A percentile compares a stretch with the other conserved stretches of the same genome.
Evolutionary conservation across 2,888 invertebrate species (phyloP).

Genomic region (Leistus spinibarbis): DNA sequence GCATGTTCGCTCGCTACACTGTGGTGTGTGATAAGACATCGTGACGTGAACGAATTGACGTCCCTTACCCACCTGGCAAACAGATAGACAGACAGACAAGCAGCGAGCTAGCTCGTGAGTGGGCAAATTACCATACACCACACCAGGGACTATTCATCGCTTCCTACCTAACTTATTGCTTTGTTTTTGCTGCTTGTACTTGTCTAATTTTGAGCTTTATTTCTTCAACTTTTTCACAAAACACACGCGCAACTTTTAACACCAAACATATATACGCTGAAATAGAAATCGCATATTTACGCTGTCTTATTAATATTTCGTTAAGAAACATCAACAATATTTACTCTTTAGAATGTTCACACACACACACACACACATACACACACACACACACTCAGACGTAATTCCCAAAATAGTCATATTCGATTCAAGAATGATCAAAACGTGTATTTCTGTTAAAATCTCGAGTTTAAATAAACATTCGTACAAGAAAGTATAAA

Average conservation of each 20-base stretch:
- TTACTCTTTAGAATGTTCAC: no score
- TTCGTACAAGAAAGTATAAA: no score
- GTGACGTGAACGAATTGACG: conserved; percentile 10
- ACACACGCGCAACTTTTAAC: background rate
- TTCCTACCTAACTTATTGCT: background rate
- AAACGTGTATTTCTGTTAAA: no score
- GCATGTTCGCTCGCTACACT: background rate
- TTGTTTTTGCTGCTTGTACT: background rate
- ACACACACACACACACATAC: no score
- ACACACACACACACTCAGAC: no score
- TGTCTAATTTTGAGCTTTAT: background rate
- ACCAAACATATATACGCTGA: background rate
- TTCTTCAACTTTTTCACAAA: background rate
- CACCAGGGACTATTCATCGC: background rate
- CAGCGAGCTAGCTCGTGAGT: background rate
- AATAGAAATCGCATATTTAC: background rate
- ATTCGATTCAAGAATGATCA: no score
- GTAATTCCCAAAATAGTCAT: no score
- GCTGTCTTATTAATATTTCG: no score
- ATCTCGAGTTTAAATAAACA: no score
- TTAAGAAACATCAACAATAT: no score
- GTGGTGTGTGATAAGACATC: background rate
- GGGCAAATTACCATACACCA: background rate
- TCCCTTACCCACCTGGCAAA: background rate
- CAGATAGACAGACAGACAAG: background rate